Base-by-base conservation (phyloP, 2,888 invertebrate species). In the Cremastobaeus sp. region DNA sequence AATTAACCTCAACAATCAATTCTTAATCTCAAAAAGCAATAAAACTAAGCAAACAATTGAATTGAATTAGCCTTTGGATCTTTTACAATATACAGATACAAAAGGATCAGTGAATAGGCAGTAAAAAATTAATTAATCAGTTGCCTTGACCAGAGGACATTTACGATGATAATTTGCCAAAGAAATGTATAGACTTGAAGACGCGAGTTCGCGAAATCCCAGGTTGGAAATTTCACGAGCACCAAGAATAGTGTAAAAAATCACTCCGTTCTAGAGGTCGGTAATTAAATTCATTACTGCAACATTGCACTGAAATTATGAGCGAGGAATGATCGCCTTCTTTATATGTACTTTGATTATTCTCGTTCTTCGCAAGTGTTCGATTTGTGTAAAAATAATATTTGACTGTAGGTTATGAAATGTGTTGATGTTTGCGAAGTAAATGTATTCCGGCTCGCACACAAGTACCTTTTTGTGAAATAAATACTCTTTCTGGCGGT, bases 31-130 rank as follows among this genome's bases (percentile, higher is more conserved):
- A n/a, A n/a, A n/a, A n/a, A n/a, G n/a, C n/a, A n/a, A 45, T 64
- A 32, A 28, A 64, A 64, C 35, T 17, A 0, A 3, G 14, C 17
- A 34, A 64, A 15, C 12, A 18, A 47, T 34, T 39, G 39, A 30
- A 50, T 28, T 30, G 34, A 15, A 35, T 34, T 43, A 66, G 21
- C 25, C 66, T 66, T 48, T 57, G 66, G 32, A 66, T 57, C 48
- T 57, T 48, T 34, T 18, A 50, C 66, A 64, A 57, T 57, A 66
- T 66, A 57, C 48, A 57, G 47, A 39, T 30, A 39, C 15, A 41
- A 55, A 55, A 41, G 47, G 32, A 48, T 66, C 50, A 57, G 41
- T 45, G 34, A 48, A 48, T 66, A 48, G 30, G 18, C 20, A 18
- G 6, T 9, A 52, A 47, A 57, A 57, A 66, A 47, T 48, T 39